Base-by-base conservation (phyloP, 2,797 vertebrate genomes). In the Argyrosomus regius region DNA sequence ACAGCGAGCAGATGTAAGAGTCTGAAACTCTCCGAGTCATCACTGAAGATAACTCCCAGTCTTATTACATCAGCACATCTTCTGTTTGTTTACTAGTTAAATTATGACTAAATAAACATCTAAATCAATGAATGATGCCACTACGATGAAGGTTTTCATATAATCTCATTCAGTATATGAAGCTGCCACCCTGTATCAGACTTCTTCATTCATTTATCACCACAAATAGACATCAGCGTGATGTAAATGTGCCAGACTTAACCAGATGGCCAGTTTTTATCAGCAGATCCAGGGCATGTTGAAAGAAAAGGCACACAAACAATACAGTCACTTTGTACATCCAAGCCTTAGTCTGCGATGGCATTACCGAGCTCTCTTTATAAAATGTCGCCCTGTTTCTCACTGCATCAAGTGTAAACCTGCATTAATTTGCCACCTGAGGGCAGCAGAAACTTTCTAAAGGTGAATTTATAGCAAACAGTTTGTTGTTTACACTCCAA, bases 1-100 rank as follows among this genome's bases (percentile, higher is more conserved):
- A 73, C 80, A 76, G 63, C 67, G 64, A 90, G 80, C 89, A 93
- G 88, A 92, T 91, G 87, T 64, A 71, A 73, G 58, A 86, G 45
- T 76, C 78, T 75, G 73, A 87, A 86, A 65, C 58, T 62, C 66
- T 79, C 46, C 16, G 60, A 78, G 75, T 86, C 71, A 62, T 72
- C 60, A 20, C 24, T 49, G 41, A 84, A 48, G 70, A 49, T 35
- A 24, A 49, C n/a, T 49, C 14, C 26, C 2, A 11, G 14, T 43
- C 3, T 0, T 50, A 16, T 54, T 66, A 24, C 18, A 68, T 28
- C 43, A 68, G 45, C 10, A 11, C 41, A 17, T 43, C 39, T 14
- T 72, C 6, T 41, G 1, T 50, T 12, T 63, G n/a, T 28, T 28
- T 35, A 9, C 3, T 16, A 50, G 45, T 62, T 8, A 54, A 16